Evolutionary conservation across 2,888 invertebrate genomes (phyloP), one percentile per base, ranked within the genome.

Genomic region (Ophion slaviceki): DNA sequence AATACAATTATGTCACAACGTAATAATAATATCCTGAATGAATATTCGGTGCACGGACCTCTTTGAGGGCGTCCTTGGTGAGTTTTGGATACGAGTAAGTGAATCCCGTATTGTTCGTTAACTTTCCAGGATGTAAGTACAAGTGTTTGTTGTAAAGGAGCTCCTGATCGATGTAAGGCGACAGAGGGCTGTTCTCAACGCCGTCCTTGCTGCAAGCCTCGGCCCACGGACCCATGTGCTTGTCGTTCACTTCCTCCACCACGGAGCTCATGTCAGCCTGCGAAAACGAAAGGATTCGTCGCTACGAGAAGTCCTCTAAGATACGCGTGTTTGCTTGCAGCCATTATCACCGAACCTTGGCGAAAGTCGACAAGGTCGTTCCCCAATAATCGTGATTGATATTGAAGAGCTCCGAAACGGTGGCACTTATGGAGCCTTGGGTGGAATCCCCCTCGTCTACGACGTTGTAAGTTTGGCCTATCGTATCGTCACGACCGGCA

Each of bases 161-260:
- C 92, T 98, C 98, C 88, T 96, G 96, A 89, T 97, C 97, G 92
- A 98, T 96, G 92, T 97, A 97, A 0, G 99, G 98, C 85, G 98
- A 97, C 0, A 99, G 95, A 1, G 98, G 98, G 28, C 98, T 97
- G 94, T 98, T 98, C 87, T 95, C 94, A 45, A 98, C 96, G 67
- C 95, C 95, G 93, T 97, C 96, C 87, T 95, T 94, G 87, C 96
- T 95, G 92, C 98, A 98, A 45, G 97, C 96, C 92, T 97, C 97
- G 0, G 98, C 98, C 99, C 99, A 99, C 24, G 98, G 98, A 0
- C 96, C 96, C 94, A 98, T 96, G 93, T 99, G 99, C 93, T 98
- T 98, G 94, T 99, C 98, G 93, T 99, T 99, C 0, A 98, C 98
- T 91, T 98, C 98, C 89, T 98, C 98, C 0, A 98, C 97, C 6